phyloP scores from a whole-genome alignment of 53 echinoderm and acorn worm genomes.

The Apostichopus leukothele region DNA sequence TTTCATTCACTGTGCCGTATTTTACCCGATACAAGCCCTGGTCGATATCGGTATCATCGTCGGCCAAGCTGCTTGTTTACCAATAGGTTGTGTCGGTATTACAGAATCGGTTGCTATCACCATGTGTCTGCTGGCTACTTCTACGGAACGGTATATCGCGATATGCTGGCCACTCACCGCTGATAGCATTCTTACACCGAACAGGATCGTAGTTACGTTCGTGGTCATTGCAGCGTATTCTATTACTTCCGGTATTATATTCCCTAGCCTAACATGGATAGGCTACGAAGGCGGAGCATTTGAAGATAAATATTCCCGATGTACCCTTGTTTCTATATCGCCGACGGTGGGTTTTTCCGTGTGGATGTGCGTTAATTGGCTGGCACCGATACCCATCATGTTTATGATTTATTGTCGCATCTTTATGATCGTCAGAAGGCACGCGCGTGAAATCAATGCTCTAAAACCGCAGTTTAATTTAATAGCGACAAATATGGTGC shows the following conservation, averaged over 20 bases:
- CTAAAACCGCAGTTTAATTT: neutral
- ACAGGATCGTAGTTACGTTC: conserved; percentile 2
- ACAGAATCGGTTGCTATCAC: conserved; percentile 35
- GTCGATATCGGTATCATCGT: conserved; percentile 5
- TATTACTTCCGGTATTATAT: conserved; percentile 22
- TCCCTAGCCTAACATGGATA: conserved; percentile 41
- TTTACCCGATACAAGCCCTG: conserved; percentile 32
- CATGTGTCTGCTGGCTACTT: conserved; percentile 26
- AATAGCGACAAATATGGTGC: neutral
- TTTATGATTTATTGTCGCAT: conserved; percentile 24
- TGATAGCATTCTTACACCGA: conserved; percentile 22
- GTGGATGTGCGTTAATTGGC: conserved; percentile 22
- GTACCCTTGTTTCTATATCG: conserved; percentile 25
- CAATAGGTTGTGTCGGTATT: conserved; percentile 22
- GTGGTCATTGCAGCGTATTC: conserved; percentile 27
- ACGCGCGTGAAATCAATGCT: conserved; percentile 30
- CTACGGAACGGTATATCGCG: conserved; percentile 34
- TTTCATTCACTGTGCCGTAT: conserved; percentile 31
- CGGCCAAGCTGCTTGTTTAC: conserved; percentile 15
- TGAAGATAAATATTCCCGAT: neutral
- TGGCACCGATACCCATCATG: conserved; percentile 40
- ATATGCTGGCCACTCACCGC: conserved; percentile 44
- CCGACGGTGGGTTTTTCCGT: conserved; percentile 1
- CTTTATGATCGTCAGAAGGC: conserved; percentile 20
- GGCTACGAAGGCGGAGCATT: neutral